Evolutionary conservation across 2,797 vertebrate genomes (phyloP).

Genomic region (Lutjanus argentimaculatus): DNA sequence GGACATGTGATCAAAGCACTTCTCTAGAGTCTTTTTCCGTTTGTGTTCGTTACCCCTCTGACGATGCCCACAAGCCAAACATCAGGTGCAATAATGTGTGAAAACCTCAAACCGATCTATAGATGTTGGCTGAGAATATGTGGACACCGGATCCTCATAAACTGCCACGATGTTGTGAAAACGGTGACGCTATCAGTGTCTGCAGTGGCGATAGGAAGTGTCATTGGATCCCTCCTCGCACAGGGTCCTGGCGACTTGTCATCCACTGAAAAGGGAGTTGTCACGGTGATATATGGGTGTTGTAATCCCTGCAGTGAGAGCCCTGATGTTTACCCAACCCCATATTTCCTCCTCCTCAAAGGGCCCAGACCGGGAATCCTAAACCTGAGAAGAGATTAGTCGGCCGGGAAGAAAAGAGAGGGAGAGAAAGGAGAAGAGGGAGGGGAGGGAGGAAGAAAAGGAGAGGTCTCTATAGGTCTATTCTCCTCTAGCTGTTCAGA

Average conservation of each 20-base stretch:
- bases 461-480: conserved; percentile 68
- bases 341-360: conserved; percentile 88
- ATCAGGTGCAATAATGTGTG: conserved; percentile 61
- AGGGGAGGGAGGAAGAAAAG: conserved; percentile 62
- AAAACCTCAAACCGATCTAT: conserved; percentile 51
- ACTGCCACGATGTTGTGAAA: conserved; percentile 77
- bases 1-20: conserved; percentile 66
- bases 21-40: conserved; percentile 44
- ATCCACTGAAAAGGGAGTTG: conserved; percentile 86
- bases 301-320: conserved; percentile 88
- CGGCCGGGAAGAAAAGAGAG: conserved; percentile 77
- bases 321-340: conserved; percentile 88
- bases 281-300: conserved; percentile 89
- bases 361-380: conserved; percentile 84
- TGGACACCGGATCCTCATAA: conserved; percentile 64
- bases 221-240: conserved; percentile 82
- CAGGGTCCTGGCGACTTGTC: conserved; percentile 84
- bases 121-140: conserved; percentile 53
- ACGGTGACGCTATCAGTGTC: conserved; percentile 78
- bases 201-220: conserved; percentile 81
- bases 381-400: conserved; percentile 90
- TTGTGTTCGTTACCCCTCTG: conserved; percentile 45
- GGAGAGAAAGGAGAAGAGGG: conserved; percentile 57
- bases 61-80: conserved; percentile 68
- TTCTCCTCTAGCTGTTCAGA: conserved; percentile 82